Percentiles rank a stretch among this genome's conserved stretches.
These are phyloP conservation scores for Artemia franciscana DNA, from an alignment of 1,140 invertebrate genomes.

Conservation along the genomic window DNA sequence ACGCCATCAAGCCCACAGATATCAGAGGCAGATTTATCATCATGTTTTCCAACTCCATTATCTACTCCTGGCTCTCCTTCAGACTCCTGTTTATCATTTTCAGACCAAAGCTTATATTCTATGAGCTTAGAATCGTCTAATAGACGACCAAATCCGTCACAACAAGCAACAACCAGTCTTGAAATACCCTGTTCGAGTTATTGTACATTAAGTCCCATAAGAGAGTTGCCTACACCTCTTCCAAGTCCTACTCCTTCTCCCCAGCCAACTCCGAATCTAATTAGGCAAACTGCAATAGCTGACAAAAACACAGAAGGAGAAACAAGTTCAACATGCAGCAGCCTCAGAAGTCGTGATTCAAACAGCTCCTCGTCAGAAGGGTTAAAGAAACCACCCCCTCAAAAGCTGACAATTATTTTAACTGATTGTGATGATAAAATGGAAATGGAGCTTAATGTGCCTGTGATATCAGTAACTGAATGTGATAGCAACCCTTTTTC, in stretches of 20 bases:
- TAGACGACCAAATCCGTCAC: conserved; percentile 17
- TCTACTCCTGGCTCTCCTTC: conserved; percentile 9
- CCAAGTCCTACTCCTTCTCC: conserved; percentile 29
- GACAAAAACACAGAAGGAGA: background rate
- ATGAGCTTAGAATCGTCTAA: background rate
- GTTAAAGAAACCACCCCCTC: background rate
- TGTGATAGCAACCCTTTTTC: background rate
- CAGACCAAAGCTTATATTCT: background rate
- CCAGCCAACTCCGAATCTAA: conserved; percentile 29
- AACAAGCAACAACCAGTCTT: conserved; percentile 35
- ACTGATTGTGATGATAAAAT: conserved; percentile 3
- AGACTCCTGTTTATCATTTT: background rate
- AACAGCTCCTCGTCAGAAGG: background rate
- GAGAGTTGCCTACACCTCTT: conserved; percentile 40
- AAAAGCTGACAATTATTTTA: background rate
- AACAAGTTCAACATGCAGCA: background rate
- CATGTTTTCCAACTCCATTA: conserved; percentile 9
- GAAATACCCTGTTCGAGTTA: conserved; percentile 38
- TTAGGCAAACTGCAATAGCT: background rate
- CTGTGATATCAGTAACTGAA: conserved; percentile 7
- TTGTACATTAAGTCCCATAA: conserved; percentile 44
- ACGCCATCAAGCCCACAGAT: conserved; percentile 25
- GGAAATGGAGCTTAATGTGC: background rate
- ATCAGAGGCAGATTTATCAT: conserved; percentile 18
- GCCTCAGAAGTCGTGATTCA: background rate